These are phyloP conservation scores for Drosophila bifasciata DNA, from an alignment of 1,140 invertebrate species.

Conservation along the genomic window DNA sequence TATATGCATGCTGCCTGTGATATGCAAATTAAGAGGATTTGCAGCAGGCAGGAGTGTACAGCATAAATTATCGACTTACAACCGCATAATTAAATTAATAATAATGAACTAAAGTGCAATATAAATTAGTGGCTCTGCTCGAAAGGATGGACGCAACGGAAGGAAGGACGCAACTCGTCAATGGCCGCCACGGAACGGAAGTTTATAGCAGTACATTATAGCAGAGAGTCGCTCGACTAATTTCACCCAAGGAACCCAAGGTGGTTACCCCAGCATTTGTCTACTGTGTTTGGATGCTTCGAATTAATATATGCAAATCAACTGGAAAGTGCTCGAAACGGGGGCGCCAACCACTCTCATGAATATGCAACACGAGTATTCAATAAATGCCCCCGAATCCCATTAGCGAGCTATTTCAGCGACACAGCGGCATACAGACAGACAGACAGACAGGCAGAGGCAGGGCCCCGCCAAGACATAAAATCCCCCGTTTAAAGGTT, in stretches of 20 bases:
- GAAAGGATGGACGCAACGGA: not conserved
- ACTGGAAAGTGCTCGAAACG: conserved; percentile 27
- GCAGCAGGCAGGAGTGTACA: not conserved
- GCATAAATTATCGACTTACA: conserved; percentile 58
- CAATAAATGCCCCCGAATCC: conserved; percentile 39
- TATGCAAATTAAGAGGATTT: conserved; percentile 53
- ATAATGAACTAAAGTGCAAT: conserved; percentile 58
- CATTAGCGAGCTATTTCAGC: conserved; percentile 14
- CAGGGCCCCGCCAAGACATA: not conserved
- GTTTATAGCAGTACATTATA: conserved; percentile 9
- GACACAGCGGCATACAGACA: not conserved
- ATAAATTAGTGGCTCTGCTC: conserved; percentile 40
- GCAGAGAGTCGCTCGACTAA: conserved; percentile 22
- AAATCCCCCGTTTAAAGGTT: conserved; percentile 18
- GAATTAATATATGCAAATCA: conserved; percentile 53
- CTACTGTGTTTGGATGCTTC: conserved; percentile 3
- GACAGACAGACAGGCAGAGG: not conserved
- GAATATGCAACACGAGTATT: conserved; percentile 48
- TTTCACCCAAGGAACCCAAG: conserved; percentile 7
- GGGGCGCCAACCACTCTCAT: conserved; percentile 27
- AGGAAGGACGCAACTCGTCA: conserved; percentile 45
- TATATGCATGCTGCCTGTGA: conserved; percentile 46
- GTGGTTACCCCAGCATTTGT: not conserved
- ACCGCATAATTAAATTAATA: conserved; percentile 61
- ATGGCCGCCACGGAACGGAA: conserved; percentile 27